Base-by-base conservation (phyloP, 2,888 invertebrate genomes). In the Noctua fimbriata region DNA sequence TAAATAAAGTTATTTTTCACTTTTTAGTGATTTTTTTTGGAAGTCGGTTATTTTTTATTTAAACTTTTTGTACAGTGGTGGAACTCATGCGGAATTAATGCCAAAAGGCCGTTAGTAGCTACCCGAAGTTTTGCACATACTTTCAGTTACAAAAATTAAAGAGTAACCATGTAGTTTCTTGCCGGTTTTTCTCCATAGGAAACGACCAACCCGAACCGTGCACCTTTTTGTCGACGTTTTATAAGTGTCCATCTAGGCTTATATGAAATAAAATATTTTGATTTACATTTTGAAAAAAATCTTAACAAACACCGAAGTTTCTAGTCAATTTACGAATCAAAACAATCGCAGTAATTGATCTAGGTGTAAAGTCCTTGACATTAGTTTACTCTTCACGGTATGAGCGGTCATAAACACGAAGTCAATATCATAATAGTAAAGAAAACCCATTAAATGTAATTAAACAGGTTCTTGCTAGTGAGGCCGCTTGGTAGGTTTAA, bases 381-480 rank as follows among this genome's bases (percentile, higher is more conserved):
- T 72, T 60, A 78, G 52, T 58, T 16, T 14, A 72, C 3, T 77
- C 69, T 77, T 72, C 69, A 47, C 47, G 44, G 32, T 71, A 49
- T 73, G 9, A 63, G 21, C 44, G 66, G 73, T 70, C 72, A 71
- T 63, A 79, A 71, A 47, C 63, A 58, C 16, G 16, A 16, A 69
- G n/a, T 58, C 73, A 78, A 78, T 72, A 84, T 24, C 44, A 52
- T 72, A 66, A 58, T n/a, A 14, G 66, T 70, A 55, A 82, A 82
- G 44, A 77, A 74, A 71, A 72, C 49, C 41, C 14, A 69, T 65
- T 76, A 41, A 32, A 44, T 60, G 55, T 76, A 86, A 73, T 76
- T 70, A 73, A 73, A 86, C 86, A 36, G 55, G 82, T 82, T 86
- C 66, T 74, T 36, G 70, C 41, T 69, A 24, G 32, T 60, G 10